Base-by-base conservation (phyloP, 2,888 invertebrate species). In the Dolomedes plantarius region DNA sequence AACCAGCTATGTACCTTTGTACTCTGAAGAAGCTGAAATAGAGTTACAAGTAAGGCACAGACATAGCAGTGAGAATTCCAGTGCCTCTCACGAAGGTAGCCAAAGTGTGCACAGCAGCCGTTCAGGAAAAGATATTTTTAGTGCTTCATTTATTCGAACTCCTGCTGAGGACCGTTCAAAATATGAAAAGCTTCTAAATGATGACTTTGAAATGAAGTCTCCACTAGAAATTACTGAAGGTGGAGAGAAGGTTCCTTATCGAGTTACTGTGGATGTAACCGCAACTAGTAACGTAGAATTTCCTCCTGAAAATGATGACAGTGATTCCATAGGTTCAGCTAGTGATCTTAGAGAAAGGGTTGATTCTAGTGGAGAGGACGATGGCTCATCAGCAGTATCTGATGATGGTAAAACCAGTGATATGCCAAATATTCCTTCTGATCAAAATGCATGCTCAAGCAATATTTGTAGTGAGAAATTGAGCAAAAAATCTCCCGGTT, bases 151-250 rank as follows among this genome's bases (percentile, higher is more conserved):
- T 41, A 79, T 79, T 7, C 69, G 78, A 56, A 67, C 69, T 0
- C 88, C 88, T n/a, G 77, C 94, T 3, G 95, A 95, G 89, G 94
- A 95, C 90, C 93, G 95, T 36, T 94, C 95, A 27, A 95, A 95
- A 90, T 96, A 95, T 90, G 95, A 95, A 90, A 95, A 95, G 90
- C 91, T 96, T 68, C 93, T 94, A 29, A 91, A 91, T 87, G 90
- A 90, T 29, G 91, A 91, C 78, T 91, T 90, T 29, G 90, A 91
- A 64, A 89, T 90, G 69, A 90, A 90, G 19, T 86, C 86, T 32
- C 79, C 86, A 1, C 27, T 72, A 13, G 79, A 86, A 11, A 32
- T 75, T 13, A 56, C 23, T 46, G 46, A 65, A 67, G 62, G 29
- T 56, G 56, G 68, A 28, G 73, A 82, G 41, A 87, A 87, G 39